Percentiles rank a stretch among this genome's conserved stretches.
These are phyloP conservation scores for Acrobasis repandana DNA, from an alignment of 2,888 invertebrate species.

Conservation along the genomic window DNA sequence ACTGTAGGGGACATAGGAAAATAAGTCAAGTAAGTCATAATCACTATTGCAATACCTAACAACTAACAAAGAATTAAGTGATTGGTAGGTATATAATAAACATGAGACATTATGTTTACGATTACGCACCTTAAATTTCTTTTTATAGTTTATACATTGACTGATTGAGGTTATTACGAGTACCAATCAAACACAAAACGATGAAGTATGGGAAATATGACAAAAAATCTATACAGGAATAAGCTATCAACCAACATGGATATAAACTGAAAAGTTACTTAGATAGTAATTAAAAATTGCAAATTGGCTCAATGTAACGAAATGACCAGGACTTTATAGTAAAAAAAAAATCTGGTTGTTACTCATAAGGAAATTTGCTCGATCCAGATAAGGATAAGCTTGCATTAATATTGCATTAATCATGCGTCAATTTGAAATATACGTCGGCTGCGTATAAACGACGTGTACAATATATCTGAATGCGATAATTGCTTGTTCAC, in stretches of 20 bases:
- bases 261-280: background rate
- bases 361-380: conserved; percentile 30
- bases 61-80: no score
- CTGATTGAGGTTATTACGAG: background rate
- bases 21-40: no score
- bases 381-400: conserved; percentile 43
- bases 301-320: background rate
- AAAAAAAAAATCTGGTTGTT: conserved; percentile 32
- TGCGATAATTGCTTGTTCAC: conserved; percentile 17
- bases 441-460: conserved; percentile 46
- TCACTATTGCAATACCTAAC: no score
- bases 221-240: background rate
- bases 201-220: background rate
- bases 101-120: no score
- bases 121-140: no score
- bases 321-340: conserved; percentile 15
- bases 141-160: background rate
- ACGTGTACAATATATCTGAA: conserved; percentile 43
- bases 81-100: no score
- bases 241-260: background rate
- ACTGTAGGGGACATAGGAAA: no score
- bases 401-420: conserved; percentile 62
- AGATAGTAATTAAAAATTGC: conserved; percentile 9
- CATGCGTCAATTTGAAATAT: conserved; percentile 74
- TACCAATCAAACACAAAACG: background rate